Percentiles rank a stretch among this genome's conserved stretches.
Conservation (phyloP, 2,113 vertebrate species). For the Noturus placidus region DNA sequence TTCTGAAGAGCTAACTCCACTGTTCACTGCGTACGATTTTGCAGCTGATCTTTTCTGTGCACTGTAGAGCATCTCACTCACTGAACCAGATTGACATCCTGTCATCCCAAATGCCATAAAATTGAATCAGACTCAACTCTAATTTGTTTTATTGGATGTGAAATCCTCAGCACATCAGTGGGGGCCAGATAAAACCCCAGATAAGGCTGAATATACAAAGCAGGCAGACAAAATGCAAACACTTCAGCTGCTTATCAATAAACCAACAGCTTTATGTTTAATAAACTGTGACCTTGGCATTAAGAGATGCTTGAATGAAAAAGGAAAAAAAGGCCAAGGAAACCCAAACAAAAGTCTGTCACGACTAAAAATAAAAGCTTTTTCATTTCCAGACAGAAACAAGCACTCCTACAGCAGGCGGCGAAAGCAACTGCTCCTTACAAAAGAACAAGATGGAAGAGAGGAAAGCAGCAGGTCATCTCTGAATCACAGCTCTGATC, state of each 20-base stretch:
- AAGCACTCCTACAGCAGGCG: constrained; percentile 18
- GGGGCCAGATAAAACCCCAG: not conserved
- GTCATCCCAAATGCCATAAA: constrained; percentile 22
- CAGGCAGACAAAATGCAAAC: constrained; percentile 12
- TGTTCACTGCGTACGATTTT: not conserved
- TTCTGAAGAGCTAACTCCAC: not conserved
- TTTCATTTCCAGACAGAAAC: constrained; percentile 26
- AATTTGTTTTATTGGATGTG: constrained; percentile 21
- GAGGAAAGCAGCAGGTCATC: constrained; percentile 29
- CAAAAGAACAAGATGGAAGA: constrained; percentile 12
- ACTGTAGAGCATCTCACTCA: not conserved
- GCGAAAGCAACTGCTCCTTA: constrained; percentile 11
- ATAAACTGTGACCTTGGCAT: not conserved
- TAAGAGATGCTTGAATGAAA: not conserved
- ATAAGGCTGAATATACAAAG: not conserved
- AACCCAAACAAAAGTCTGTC: constrained; percentile 34
- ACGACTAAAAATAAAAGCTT: constrained; percentile 13
- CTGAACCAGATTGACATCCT: constrained; percentile 13
- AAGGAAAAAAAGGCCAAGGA: not conserved
- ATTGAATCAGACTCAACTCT: constrained; percentile 29
- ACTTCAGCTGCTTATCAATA: not conserved
- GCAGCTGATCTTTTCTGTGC: not conserved
- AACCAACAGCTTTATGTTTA: not conserved
- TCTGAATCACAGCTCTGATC: constrained; percentile 20
- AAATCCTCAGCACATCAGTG: constrained; percentile 9